Conservation (phyloP, 2,113 vertebrate species). For the Calcarius ornatus region DNA sequence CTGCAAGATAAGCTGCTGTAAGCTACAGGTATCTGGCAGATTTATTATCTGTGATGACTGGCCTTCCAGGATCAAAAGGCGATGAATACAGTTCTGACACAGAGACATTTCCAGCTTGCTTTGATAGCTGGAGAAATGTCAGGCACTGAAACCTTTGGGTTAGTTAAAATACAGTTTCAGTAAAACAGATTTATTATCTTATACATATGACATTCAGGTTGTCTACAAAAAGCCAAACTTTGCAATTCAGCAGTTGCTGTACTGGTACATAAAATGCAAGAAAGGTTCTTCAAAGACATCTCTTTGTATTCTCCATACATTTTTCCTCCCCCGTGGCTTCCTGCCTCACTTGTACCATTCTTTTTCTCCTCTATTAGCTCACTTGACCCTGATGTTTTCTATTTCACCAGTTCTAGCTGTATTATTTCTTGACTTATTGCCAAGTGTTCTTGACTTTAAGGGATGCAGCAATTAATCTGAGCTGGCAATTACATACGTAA, state of each 20-base stretch:
- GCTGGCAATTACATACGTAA: not conserved
- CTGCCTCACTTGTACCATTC: not conserved
- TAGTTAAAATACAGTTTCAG: not conserved
- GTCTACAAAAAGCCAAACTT: not conserved
- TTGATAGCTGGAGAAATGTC: not conserved
- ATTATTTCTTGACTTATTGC: not conserved
- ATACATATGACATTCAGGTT: not conserved
- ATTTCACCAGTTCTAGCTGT: not conserved
- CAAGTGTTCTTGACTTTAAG: not conserved
- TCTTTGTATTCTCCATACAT: not conserved
- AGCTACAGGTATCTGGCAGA: not conserved
- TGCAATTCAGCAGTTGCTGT: not conserved
- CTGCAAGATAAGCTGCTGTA: not conserved
- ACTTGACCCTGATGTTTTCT: not conserved
- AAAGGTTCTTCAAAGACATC: not conserved
- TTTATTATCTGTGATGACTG: not conserved
- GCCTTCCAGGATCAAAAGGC: not conserved
- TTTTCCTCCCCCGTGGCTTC: accelerated
- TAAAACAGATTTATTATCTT: not conserved
- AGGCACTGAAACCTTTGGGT: not conserved
- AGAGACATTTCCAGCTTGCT: not conserved
- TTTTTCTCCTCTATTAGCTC: not conserved
- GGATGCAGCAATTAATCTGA: not conserved
- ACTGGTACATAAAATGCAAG: not conserved
- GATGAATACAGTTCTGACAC: not conserved